Base-by-base conservation (phyloP, 2,113 vertebrate genomes). In the Tautogolabrus adspersus region DNA sequence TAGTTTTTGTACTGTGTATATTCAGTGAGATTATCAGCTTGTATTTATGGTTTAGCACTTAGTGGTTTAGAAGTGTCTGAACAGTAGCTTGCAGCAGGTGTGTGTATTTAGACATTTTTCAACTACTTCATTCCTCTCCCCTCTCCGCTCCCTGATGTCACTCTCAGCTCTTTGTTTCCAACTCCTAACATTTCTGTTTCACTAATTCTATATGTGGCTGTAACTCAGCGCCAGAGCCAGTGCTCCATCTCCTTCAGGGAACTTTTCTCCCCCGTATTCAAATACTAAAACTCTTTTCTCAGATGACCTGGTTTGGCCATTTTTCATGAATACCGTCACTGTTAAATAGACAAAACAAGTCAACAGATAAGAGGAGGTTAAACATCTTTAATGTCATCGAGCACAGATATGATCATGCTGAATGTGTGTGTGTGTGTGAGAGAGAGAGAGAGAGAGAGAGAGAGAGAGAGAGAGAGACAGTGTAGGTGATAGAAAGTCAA, bases 191-290 rank as follows among this genome's bases (percentile, higher is more conserved):
- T 81, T 76, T 72, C 47, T 58, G 77, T 83, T 86, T 51, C 71
- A 64, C 71, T 82, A 77, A 90, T 88, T 87, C 34, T 10, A 83
- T 88, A 79, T 74, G 63, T 60, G 19, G 69, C 63, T 79, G 56
- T 62, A 82, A 66, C 38, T 64, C 56, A 4, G 61, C 38, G 15
- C 80, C 62, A 80, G 63, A 87, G 65, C 19, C 23, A 82, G 66
- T 52, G 66, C 73, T 66, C 37, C 9, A 9, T 42, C 21, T 38
- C 75, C 61, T 46, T 55, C 3, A 10, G 34, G 34, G 40, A 21
- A 40, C 47, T 49, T 47, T 18, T 69, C 58, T 69, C 57, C 65
- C 47, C 58, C n/a, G 1, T 71, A 77, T 73, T 71, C 77, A 87
- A 84, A 89, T 73, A 73, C 75, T 72, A 76, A 52, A 54, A 76